Percentiles rank a stretch among this genome's conserved stretches.
Evolutionary conservation across 2,888 invertebrate species (phyloP).

Genomic region (Anodontia alba): DNA sequence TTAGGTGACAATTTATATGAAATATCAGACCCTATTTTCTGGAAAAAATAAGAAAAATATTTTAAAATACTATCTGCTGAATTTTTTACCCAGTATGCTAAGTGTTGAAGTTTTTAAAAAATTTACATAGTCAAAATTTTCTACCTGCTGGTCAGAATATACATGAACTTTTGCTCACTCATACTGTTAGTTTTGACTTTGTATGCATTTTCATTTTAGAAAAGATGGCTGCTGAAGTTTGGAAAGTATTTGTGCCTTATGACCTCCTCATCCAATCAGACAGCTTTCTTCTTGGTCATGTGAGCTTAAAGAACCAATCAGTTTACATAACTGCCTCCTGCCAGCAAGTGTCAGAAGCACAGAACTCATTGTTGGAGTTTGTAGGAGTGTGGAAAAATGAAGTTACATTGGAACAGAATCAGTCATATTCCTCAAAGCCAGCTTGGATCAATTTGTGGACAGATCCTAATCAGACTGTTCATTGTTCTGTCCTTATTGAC

Average conservation of each 20-base stretch:
- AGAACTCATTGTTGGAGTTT: neutral
- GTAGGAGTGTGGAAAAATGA: constrained; percentile 39
- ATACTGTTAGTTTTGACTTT: too few species aligned
- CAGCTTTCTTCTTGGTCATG: constrained; percentile 57
- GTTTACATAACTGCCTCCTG: constrained; percentile 59
- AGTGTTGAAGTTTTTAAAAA: too few species aligned
- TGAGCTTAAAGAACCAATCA: constrained; percentile 33
- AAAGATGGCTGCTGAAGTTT: constrained; percentile 32
- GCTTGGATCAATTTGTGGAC: constrained; percentile 23
- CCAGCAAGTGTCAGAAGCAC: neutral
- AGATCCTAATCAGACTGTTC: constrained; percentile 29
- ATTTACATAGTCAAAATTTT: too few species aligned
- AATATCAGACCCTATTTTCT: too few species aligned
- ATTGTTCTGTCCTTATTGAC: constrained; percentile 33
- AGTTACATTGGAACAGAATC: neutral
- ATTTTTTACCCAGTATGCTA: too few species aligned
- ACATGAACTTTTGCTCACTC: too few species aligned
- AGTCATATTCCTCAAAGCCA: neutral
- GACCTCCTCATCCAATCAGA: constrained; percentile 42
- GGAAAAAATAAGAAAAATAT: too few species aligned
- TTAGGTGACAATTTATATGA: too few species aligned
- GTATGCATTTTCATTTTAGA: too few species aligned
- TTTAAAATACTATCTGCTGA: too few species aligned
- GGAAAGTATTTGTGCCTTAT: constrained; percentile 68
- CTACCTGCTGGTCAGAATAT: too few species aligned